A percentile compares a stretch with the other conserved stretches of the same genome.
These are phyloP conservation scores for Polyommatus iphigenia DNA, from an alignment of 2,888 invertebrate species.

Conservation along the genomic window DNA sequence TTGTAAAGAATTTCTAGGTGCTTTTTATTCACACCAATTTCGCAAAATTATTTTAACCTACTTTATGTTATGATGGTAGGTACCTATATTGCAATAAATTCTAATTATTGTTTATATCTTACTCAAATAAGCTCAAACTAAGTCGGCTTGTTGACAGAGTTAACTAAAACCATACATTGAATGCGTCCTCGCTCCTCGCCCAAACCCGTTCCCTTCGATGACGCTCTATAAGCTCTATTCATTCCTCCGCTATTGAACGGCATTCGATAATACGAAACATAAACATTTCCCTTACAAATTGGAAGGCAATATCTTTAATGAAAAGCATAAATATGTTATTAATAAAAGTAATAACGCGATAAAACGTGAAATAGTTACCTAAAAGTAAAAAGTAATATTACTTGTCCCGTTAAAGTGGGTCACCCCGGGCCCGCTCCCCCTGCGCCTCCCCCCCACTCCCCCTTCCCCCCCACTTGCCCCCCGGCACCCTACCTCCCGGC, in stretches of 20 bases:
- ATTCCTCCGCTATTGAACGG: neutral
- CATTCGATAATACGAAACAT: neutral
- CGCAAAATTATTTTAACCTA: too few species aligned
- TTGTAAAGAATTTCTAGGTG: neutral
- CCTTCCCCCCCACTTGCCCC: slow-evolving; percentile 57
- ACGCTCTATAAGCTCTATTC: neutral
- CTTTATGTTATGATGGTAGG: too few species aligned
- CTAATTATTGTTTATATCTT: too few species aligned
- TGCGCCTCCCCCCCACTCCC: slow-evolving; percentile 47
- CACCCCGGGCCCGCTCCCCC: slow-evolving; percentile 63
- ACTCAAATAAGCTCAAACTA: too few species aligned
- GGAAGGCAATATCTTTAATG: slow-evolving; percentile 14
- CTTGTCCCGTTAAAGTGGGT: slow-evolving; percentile 81
- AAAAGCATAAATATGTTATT: slow-evolving; percentile 56
- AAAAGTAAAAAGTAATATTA: slow-evolving; percentile 81
- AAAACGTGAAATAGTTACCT: slow-evolving; percentile 80
- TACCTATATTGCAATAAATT: too few species aligned
- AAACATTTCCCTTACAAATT: slow-evolving; percentile 16
- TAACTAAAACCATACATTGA: neutral
- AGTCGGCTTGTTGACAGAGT: neutral
- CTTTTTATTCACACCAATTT: neutral
- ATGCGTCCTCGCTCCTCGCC: neutral
- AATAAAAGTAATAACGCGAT: slow-evolving; percentile 56
- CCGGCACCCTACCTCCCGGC: slow-evolving; percentile 65
- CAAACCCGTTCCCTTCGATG: neutral